Evolutionary conservation across 2,888 invertebrate genomes (phyloP), one percentile per base, ranked within the genome.

Genomic region (Cheilosia scutellata): DNA sequence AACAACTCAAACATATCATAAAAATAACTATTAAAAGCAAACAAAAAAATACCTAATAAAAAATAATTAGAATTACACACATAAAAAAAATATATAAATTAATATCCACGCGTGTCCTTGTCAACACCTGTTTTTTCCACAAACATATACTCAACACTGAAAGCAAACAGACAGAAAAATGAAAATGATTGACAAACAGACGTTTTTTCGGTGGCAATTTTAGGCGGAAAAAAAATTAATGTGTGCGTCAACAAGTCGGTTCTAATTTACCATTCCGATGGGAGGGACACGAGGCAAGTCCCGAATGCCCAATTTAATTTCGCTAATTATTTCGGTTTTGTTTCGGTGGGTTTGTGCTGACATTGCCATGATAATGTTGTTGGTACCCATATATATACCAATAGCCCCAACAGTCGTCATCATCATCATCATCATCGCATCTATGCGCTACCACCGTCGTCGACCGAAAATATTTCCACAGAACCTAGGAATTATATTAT

Each of bases 251-350:
- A 57, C 68, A 51, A 68, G 51, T 62, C 60, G 42, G 27, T 74
- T 70, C 63, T 63, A 78, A 57, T 78, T 78, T 68, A 27, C 20
- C 47, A 62, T 6, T 7, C 37, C 74, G 27, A 9, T 55, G 57
- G 40, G 29, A 47, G 20, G 29, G 44, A 20, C 11, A 33, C 47
- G 31, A 11, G 25, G 31, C 6, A 44, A 20, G 4, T 13, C 51
- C 44, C 63, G 55, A 42, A 72, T 80, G 76, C 66, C 70, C 65
- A 86, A 80, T 86, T 65, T 86, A 86, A 86, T 86, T 75, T 86
- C 76, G 80, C 84, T 86, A 86, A 86, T 86, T 86, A 80, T 86
- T 80, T 57, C 65, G 79, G 60, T 70, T 72, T 79, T 79, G 79
- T 75, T 79, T 79, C 25, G 51, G 37, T 60, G 31, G 29, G 63